Percentiles rank a stretch among this genome's conserved stretches.
Evolutionary conservation across 2,888 invertebrate genomes (phyloP).

Genomic region (Phanerotoma sp.): DNA sequence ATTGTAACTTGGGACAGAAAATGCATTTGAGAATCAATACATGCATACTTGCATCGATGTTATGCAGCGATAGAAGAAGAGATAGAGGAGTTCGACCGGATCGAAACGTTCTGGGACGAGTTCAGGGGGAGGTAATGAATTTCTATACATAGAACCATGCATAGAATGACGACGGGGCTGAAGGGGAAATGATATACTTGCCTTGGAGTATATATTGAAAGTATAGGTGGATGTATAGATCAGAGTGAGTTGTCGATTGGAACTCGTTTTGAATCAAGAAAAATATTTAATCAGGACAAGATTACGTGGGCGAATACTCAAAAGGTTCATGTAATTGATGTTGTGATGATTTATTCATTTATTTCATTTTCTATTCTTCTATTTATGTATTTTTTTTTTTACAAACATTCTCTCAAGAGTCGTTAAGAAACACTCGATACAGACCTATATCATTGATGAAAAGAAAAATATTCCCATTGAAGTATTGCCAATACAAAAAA

Average conservation of each 20-base stretch:
- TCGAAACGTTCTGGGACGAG: constrained; percentile 13
- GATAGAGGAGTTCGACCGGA: constrained; percentile 17
- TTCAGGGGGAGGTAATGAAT: constrained; percentile 15
- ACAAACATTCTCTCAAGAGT: too few relatives aligned
- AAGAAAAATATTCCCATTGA: too few relatives aligned
- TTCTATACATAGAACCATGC: constrained; percentile 33
- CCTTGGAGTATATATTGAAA: constrained; percentile 4
- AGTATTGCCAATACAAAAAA: too few relatives aligned
- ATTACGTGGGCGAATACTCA: constrained; percentile 2
- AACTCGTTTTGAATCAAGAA: constrained; percentile 41
- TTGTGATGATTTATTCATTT: not conserved
- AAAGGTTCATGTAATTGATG: not conserved
- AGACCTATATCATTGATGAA: not conserved
- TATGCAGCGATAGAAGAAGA: constrained; percentile 18
- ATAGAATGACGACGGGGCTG: constrained; percentile 36
- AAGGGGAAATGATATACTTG: constrained; percentile 35
- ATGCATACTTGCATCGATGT: constrained; percentile 9
- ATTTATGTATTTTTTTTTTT: not conserved
- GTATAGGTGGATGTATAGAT: not conserved
- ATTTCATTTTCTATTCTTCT: not conserved
- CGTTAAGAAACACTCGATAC: too few relatives aligned
- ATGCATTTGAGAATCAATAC: not conserved
- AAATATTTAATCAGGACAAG: constrained; percentile 14
- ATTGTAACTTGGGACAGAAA: not conserved
- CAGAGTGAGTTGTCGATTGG: constrained; percentile 40